Evolutionary conservation across 2,797 vertebrate species (phyloP).

Genomic region (Cuniculus paca): DNA sequence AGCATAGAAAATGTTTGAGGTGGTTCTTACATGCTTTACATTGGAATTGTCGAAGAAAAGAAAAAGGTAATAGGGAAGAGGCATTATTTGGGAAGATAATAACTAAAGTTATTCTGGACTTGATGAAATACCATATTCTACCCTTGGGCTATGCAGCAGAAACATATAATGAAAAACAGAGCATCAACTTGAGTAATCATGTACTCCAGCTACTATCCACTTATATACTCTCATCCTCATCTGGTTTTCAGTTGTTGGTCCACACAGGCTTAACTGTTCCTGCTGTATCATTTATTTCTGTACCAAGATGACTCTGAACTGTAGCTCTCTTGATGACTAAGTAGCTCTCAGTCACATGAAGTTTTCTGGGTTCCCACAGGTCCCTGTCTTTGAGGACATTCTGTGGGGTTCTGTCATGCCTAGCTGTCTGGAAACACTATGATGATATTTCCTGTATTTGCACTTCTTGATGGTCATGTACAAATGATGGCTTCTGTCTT

Average conservation of each 20-base stretch:
- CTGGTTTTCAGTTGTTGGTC: not conserved
- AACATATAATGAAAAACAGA: not conserved
- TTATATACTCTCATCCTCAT: not conserved
- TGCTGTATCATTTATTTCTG: not conserved
- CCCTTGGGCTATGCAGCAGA: not conserved
- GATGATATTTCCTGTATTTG: not conserved
- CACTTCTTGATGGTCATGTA: not conserved
- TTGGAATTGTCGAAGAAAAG: not conserved
- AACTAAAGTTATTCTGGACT: conserved; percentile 28
- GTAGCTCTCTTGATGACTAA: not conserved
- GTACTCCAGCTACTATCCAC: not conserved
- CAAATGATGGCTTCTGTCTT: conserved; percentile 23
- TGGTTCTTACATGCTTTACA: not conserved
- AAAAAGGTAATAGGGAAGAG: not conserved
- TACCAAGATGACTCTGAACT: not conserved
- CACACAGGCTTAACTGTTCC: not conserved
- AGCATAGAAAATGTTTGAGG: not conserved
- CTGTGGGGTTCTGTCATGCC: not conserved
- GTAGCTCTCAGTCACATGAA: not conserved
- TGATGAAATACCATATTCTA: not conserved
- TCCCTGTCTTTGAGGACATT: not conserved
- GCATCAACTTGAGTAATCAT: not conserved
- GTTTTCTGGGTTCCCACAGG: not conserved
- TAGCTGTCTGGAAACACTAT: not conserved
- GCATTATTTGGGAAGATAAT: not conserved